Evolutionary conservation across 2,888 invertebrate species (phyloP).

Genomic region (Cheilosia vulpina): DNA sequence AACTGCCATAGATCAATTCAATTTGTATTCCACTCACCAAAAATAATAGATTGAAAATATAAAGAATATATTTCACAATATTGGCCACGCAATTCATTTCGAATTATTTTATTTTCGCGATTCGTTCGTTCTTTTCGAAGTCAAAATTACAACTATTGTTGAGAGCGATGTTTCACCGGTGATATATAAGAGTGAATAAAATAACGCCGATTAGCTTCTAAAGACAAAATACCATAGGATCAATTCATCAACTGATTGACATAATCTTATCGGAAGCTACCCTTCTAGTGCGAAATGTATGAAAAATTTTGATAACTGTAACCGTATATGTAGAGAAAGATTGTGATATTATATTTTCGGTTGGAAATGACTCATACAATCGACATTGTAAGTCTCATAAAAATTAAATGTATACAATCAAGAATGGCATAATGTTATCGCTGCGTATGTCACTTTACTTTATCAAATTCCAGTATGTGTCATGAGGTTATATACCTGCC

Average conservation of each 20-base stretch:
- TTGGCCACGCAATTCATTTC: constrained; percentile 81
- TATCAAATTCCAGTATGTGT: too few relatives aligned
- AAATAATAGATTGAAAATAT: constrained; percentile 81
- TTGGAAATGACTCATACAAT: too few relatives aligned
- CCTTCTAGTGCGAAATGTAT: neutral
- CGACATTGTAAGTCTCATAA: too few relatives aligned
- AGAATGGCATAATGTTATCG: too few relatives aligned
- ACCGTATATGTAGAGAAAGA: too few relatives aligned
- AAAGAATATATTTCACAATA: constrained; percentile 81
- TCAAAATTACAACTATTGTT: constrained; percentile 37
- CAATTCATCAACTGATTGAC: constrained; percentile 44
- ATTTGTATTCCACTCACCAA: constrained; percentile 79
- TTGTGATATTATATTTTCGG: too few relatives aligned
- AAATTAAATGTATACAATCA: too few relatives aligned
- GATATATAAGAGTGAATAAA: constrained; percentile 22
- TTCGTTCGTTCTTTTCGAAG: constrained; percentile 66
- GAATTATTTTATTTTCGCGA: constrained; percentile 46
- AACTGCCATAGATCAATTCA: neutral
- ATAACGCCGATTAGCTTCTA: neutral
- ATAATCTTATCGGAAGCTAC: constrained; percentile 42
- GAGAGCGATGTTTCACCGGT: neutral
- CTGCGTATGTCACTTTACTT: too few relatives aligned
- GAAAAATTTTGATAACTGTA: neutral
- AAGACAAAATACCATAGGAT: neutral
- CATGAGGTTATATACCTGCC: too few relatives aligned